Evolutionary conservation across 1,140 invertebrate species (phyloP), one percentile per base, ranked within the genome.

Genomic region (Euwallacea fornicatus): DNA sequence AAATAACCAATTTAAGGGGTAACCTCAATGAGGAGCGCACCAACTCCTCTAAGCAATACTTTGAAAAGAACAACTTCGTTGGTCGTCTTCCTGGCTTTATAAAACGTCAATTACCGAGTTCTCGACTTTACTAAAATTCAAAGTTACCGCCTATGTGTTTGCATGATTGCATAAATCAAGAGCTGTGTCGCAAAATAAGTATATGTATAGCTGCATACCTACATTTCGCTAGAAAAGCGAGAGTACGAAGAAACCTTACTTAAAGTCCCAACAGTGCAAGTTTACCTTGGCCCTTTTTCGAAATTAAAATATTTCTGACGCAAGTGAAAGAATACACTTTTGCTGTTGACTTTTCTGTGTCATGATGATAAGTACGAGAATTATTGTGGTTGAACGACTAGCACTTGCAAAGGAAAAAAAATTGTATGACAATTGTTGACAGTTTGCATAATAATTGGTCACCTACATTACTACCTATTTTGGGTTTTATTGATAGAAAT

Each of bases 1-100:
- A 85, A 78, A 70, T 79, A 85, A 69, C 85, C 78, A 67, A 83
- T 79, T 3, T 78, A 73, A 0, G 68, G 73, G 33, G 86, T 67
- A 3, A 64, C 63, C 0, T 71, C 60, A 0, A 83, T 73, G 7
- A 86, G 78, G 33, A 80, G 69, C 72, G 64, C 7, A 79, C 69
- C 33, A 79, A 70, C 0, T 59, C 10, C 59, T 76, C 59, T 6
- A 81, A 83, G 66, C 82, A 66, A 64, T 76, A 68, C 58, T 78
- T 79, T 50, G 82, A 84, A 21, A 13, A 85, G 62, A 50, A 79
- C 72, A 0, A 85, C 82, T 42, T 77, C 82, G 0, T 77, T 73
- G 8, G 85, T 66, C 33, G 85, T 66, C 33, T 76, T 76, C 47
- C 55, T 68, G 62, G 82, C 83, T 41, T 76, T 81, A 54, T 82